phyloP scores from a whole-genome alignment of 2,113 vertebrate species.

The human (Homo sapiens) region DNA sequence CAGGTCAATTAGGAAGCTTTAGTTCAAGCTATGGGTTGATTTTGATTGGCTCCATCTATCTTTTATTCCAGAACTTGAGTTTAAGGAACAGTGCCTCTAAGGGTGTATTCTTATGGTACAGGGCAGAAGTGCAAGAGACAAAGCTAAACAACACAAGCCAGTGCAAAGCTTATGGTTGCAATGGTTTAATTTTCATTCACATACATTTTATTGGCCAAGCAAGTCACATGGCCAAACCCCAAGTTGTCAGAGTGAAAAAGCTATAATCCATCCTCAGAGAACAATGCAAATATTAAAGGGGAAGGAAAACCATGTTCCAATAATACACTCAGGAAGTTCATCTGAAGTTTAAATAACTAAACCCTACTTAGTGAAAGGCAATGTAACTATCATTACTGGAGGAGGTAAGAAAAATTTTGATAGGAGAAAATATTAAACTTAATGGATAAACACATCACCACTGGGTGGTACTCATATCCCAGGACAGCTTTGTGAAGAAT shows the following conservation, averaged over 20 bases:
- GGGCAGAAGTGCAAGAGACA: neutral
- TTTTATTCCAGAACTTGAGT: neutral
- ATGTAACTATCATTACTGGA: neutral
- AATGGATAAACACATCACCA: neutral
- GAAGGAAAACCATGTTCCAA: neutral
- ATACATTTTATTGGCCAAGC: neutral
- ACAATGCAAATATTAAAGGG: neutral
- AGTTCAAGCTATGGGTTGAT: neutral
- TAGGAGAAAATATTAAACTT: neutral
- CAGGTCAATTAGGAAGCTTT: neutral
- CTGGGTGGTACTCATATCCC: neutral
- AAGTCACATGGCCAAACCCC: neutral
- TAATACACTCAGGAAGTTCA: neutral
- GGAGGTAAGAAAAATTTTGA: neutral
- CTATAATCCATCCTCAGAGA: neutral
- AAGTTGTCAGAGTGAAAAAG: neutral
- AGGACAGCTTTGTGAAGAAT: neutral
- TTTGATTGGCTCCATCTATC: neutral
- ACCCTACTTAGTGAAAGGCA: neutral
- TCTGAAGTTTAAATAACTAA: neutral
- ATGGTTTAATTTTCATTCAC: neutral
- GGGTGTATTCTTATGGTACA: neutral
- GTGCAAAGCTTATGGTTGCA: neutral
- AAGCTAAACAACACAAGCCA: neutral
- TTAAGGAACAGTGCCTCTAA: neutral